Evolutionary conservation across 2,797 vertebrate genomes (phyloP).

Genomic region (Hydrolagus colliei): DNA sequence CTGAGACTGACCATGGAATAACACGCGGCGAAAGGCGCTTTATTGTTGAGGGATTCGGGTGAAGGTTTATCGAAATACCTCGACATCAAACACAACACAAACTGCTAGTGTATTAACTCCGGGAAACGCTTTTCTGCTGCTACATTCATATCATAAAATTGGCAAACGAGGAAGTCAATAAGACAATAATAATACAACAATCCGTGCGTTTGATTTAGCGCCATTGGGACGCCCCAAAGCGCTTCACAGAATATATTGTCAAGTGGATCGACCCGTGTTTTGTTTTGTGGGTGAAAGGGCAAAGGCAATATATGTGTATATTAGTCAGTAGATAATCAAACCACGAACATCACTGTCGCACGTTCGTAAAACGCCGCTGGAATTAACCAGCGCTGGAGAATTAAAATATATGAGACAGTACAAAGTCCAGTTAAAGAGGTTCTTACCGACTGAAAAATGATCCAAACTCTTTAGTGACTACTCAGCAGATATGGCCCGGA

Average conservation of each 20-base stretch:
- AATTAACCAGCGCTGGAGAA: not conserved
- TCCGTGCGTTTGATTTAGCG: no score
- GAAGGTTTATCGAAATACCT: not conserved
- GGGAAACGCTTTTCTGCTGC: not conserved
- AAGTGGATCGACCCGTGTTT: no score
- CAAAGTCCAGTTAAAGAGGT: not conserved
- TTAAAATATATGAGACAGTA: not conserved
- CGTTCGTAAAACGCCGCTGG: not conserved
- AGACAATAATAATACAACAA: no score
- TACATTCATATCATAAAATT: not conserved
- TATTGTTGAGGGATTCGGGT: not conserved
- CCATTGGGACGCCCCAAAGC: no score
- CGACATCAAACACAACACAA: not conserved
- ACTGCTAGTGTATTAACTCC: not conserved
- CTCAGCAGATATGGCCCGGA: slow-evolving; percentile 32
- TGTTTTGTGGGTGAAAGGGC: no score
- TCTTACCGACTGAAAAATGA: not conserved
- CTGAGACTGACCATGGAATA: not conserved
- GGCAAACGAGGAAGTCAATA: no score
- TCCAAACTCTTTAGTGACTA: not conserved
- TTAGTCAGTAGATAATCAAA: not conserved
- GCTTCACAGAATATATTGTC: no score
- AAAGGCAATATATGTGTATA: not conserved
- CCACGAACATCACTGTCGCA: not conserved
- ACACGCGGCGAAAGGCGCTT: no score